Evolutionary conservation across 2,797 vertebrate genomes (phyloP), one percentile per base, ranked within the genome.

Genomic region (Lophura swinhoii): DNA sequence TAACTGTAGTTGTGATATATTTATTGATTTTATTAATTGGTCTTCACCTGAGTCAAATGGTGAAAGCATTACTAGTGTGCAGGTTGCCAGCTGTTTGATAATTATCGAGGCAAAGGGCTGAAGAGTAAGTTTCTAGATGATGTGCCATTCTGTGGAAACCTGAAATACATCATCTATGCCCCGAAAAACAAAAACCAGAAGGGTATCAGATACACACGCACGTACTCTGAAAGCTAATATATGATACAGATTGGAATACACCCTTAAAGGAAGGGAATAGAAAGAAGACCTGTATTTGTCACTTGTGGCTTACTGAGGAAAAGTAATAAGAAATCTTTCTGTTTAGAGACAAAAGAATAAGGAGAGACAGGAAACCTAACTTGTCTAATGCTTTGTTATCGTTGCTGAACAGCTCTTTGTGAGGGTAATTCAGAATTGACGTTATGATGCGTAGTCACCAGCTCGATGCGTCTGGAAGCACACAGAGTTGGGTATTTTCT

Each of bases 401-500:
- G 12, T 29, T 56, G n/a, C n/a, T 49, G 8, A 2, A 2, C 3
- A 48, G 24, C 11, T 17, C 75, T 85, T 69, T 75, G 56, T 79
- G 49, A 76, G 20, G 13, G 11, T 7, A 4, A 46, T 58, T 48
- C 22, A 55, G 16, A 46, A 64, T 0, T 12, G 59, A 14, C 33
- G 7, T 37, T 68, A 28, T 68, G 53, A 12, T 41, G 3, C 49
- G 17, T 44, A 0, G 3, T 92, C 80, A 58, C 37, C 14, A 58
- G 62, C 64, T 55, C 7, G 0, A 28, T 41, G 55, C 73, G 51
- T 66, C 82, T 82, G 75, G 60, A 63, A 43, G 63, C 3, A 1
- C 3, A 1, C 69, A 73, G 5, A 12, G 67, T 16, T 90, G 83
- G 70, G 77, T 90, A 69, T 94, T 95, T 95, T 93, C 0, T 6